Conservation (phyloP, 2,113 vertebrate species). For the Spheniscus mendiculus region DNA sequence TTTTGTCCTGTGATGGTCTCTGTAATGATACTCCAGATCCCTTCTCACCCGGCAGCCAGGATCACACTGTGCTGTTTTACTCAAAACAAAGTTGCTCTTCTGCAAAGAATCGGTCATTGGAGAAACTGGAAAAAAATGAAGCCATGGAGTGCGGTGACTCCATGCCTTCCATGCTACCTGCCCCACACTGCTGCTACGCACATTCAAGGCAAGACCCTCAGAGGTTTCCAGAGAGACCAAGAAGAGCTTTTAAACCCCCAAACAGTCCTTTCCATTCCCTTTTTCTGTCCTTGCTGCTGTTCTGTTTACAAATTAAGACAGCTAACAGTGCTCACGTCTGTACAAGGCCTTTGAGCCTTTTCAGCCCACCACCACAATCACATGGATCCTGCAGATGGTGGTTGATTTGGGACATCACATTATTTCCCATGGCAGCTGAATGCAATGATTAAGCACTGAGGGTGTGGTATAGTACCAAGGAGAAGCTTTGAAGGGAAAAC, state of each 20-base stretch:
- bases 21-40: neutral
- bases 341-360: neutral
- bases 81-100: neutral
- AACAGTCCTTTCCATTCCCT: neutral
- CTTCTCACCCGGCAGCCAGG: neutral
- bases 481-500: neutral
- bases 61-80: neutral
- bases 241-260: neutral
- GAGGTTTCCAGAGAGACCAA: neutral
- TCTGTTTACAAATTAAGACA: neutral
- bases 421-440: neutral
- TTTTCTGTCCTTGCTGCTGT: neutral
- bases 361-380: neutral
- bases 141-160: fast-evolving
- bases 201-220: neutral
- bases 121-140: neutral
- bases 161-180: neutral
- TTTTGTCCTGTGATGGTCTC: neutral
- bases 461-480: neutral
- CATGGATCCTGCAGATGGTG: neutral
- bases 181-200: neutral
- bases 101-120: neutral
- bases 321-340: fast-evolving
- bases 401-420: neutral
- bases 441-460: neutral